These are phyloP conservation scores for Oreocharis arfaki DNA, from an alignment of 2,113 vertebrate species.

Conservation along the genomic window DNA sequence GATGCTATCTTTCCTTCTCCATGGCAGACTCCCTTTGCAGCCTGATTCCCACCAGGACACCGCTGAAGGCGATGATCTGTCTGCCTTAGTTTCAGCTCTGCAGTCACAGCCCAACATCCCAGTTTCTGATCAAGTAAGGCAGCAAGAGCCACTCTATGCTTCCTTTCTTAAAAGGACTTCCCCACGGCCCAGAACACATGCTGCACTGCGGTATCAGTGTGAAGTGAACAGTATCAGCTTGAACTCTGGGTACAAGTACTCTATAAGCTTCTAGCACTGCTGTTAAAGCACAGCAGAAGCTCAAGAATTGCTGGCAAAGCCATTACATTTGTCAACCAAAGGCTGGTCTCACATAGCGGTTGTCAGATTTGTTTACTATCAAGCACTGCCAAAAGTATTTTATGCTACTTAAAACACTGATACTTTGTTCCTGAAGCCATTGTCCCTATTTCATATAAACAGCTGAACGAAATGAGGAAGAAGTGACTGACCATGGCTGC, in stretches of 20 bases:
- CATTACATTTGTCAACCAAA: not conserved
- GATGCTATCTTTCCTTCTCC: not conserved
- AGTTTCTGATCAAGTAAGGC: not conserved
- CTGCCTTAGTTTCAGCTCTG: not conserved
- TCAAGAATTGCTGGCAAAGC: not conserved
- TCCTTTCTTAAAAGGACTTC: not conserved
- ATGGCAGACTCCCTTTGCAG: not conserved
- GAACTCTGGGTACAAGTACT: not conserved
- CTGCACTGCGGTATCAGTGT: rapidly evolving
- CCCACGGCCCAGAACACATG: not conserved
- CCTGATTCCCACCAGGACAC: not conserved
- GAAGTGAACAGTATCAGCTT: not conserved
- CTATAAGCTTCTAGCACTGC: not conserved
- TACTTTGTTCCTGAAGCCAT: not conserved
- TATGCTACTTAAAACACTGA: not conserved
- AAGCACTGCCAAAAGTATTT: not conserved
- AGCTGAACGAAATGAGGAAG: not conserved
- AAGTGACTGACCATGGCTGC: not conserved
- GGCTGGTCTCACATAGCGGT: not conserved
- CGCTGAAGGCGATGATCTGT: not conserved
- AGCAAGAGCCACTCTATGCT: not conserved
- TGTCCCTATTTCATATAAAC: not conserved
- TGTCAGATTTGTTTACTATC: not conserved
- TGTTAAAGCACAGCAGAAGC: not conserved
- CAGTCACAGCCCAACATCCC: not conserved